A percentile compares a stretch with the other conserved stretches of the same genome.
Evolutionary conservation across 2,113 vertebrate genomes (phyloP).

Genomic region (Holacanthus passer): DNA sequence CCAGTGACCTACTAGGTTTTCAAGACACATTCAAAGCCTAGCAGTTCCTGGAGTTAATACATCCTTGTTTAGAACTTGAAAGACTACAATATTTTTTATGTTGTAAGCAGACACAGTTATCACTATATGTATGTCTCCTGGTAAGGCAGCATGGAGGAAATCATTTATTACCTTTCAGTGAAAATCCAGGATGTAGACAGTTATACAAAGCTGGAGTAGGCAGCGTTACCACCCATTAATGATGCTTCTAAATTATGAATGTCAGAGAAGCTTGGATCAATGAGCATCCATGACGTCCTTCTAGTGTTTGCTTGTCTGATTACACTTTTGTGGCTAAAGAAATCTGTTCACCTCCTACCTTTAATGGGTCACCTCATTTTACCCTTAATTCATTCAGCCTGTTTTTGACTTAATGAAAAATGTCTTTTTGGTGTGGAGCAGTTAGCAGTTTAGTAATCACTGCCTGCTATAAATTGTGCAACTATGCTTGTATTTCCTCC

Average conservation of each 20-base stretch:
- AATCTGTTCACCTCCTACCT: background rate
- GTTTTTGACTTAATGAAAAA: background rate
- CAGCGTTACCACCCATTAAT: too few relatives aligned
- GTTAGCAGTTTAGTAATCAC: constrained; percentile 21
- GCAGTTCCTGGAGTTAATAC: too few relatives aligned
- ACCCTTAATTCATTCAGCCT: background rate
- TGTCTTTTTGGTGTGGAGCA: background rate
- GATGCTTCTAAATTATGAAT: background rate
- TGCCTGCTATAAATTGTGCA: constrained; percentile 37
- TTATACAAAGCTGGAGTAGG: background rate
- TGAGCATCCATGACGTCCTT: background rate
- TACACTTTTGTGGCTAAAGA: background rate
- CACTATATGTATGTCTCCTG: too few relatives aligned
- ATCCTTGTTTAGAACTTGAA: too few relatives aligned
- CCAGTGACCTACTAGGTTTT: too few relatives aligned
- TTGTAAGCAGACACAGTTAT: too few relatives aligned
- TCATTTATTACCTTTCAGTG: background rate
- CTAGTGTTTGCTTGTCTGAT: background rate
- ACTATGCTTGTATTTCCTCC: constrained; percentile 11
- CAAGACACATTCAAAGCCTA: too few relatives aligned
- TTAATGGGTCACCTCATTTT: background rate
- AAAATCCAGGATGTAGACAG: background rate
- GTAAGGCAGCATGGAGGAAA: background rate
- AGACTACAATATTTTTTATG: too few relatives aligned
- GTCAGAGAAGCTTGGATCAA: background rate